Evolutionary conservation across 2,113 vertebrate genomes (phyloP).

Genomic region (Acanthisitta chloris): DNA sequence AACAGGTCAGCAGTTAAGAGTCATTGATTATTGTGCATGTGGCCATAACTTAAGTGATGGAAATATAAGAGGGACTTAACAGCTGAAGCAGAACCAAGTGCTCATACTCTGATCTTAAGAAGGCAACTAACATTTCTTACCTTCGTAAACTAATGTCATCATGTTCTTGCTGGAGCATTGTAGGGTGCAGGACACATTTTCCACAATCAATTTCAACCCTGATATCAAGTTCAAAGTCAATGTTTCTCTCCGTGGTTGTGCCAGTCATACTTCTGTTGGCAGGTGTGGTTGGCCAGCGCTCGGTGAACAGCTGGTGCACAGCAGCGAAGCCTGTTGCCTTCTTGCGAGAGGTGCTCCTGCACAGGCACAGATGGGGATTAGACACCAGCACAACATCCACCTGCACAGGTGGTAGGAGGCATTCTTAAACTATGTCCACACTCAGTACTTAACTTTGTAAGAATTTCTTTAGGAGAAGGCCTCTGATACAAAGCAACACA

Average conservation of each 20-base stretch:
- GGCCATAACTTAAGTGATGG: neutral
- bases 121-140: slow-evolving; percentile 48
- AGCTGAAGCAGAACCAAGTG: neutral
- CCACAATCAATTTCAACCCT: slow-evolving; percentile 97
- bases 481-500: neutral
- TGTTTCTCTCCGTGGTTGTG: slow-evolving; percentile 89
- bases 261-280: slow-evolving; percentile 81
- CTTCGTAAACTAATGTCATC: slow-evolving; percentile 88
- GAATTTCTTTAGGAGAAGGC: neutral
- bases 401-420: neutral
- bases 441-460: neutral
- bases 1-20: neutral
- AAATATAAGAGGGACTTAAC: neutral
- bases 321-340: slow-evolving; percentile 89
- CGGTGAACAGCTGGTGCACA: slow-evolving; percentile 91
- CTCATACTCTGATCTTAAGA: neutral
- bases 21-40: neutral
- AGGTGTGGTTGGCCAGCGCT: slow-evolving; percentile 88
- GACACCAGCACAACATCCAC: neutral
- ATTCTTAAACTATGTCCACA: neutral
- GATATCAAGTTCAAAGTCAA: slow-evolving; percentile 96
- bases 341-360: slow-evolving; percentile 81
- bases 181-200: slow-evolving; percentile 95
- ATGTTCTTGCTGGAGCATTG: slow-evolving; percentile 87
- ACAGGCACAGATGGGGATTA: neutral